A percentile compares a stretch with the other conserved stretches of the same genome.
phyloP scores from a whole-genome alignment of 2,888 invertebrate species.

The Epirrita christyi region DNA sequence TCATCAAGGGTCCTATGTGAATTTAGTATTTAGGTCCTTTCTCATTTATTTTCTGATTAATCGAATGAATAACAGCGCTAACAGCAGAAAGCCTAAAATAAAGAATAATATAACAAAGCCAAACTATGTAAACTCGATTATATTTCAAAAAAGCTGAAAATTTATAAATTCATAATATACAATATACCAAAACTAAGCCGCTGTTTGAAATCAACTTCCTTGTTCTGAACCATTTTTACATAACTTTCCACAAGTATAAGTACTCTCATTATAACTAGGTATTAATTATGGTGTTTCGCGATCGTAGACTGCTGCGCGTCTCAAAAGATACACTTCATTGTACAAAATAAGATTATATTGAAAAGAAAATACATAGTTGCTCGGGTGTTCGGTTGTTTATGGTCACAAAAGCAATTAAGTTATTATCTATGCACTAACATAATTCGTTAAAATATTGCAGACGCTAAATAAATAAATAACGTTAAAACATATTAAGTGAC shows the following conservation, averaged over 20 bases:
- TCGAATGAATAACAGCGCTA: no score
- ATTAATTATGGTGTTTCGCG: slow-evolving; percentile 38
- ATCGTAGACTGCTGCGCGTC: slow-evolving; percentile 28
- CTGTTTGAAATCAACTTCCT: slow-evolving; percentile 45
- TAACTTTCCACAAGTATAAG: slow-evolving; percentile 74
- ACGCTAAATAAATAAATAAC: slow-evolving; percentile 54
- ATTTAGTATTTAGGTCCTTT: no score
- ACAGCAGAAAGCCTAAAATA: slow-evolving; percentile 19
- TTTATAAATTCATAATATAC: slow-evolving; percentile 80
- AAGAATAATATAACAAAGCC: slow-evolving; percentile 40
- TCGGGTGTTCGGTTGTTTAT: slow-evolving; percentile 45
- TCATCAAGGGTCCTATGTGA: no score
- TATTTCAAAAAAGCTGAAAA: slow-evolving; percentile 77
- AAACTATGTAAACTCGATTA: slow-evolving; percentile 57
- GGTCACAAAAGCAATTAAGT: slow-evolving; percentile 62
- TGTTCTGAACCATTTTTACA: slow-evolving; percentile 57
- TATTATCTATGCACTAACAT: slow-evolving; percentile 57
- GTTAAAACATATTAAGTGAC: slow-evolving; percentile 54
- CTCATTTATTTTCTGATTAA: no score
- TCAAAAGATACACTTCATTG: slow-evolving; percentile 40
- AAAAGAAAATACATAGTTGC: slow-evolving; percentile 36
- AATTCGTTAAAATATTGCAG: slow-evolving; percentile 66
- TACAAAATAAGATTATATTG: slow-evolving; percentile 43
- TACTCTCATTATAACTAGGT: slow-evolving; percentile 62
- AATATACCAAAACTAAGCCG: slow-evolving; percentile 50